These are phyloP conservation scores for Lagenorhynchus albirostris DNA, from an alignment of 2,113 vertebrate genomes.

Conservation along the genomic window DNA sequence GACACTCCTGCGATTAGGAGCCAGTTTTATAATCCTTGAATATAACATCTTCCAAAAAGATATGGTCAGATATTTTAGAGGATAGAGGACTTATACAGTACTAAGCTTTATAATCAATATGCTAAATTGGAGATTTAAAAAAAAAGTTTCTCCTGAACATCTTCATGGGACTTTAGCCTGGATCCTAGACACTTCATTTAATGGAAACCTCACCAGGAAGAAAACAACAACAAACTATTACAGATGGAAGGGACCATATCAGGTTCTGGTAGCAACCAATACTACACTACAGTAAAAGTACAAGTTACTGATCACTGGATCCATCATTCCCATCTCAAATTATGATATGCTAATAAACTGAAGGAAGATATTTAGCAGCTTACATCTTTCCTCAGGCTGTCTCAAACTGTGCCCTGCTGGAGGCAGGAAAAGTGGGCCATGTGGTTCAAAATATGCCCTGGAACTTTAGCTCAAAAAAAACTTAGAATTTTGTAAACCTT, in stretches of 20 bases:
- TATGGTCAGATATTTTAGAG: neutral
- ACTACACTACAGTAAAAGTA: neutral
- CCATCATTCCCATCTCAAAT: neutral
- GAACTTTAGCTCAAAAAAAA: neutral
- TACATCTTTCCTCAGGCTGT: neutral
- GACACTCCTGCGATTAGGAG: neutral
- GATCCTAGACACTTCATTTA: neutral
- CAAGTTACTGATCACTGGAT: neutral
- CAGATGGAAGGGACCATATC: neutral
- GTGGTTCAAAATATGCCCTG: neutral
- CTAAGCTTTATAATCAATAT: neutral
- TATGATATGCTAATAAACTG: neutral
- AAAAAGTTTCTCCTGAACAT: neutral
- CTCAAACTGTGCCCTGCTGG: neutral
- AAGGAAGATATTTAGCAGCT: neutral
- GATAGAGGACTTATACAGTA: neutral
- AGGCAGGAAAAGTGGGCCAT: neutral
- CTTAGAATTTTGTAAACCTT: neutral
- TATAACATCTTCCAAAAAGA: neutral
- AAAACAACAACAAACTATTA: neutral
- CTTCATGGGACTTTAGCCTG: neutral
- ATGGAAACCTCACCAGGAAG: neutral
- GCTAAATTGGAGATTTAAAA: neutral
- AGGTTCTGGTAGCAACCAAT: neutral
- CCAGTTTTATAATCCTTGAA: neutral